phyloP scores from a whole-genome alignment of 2,888 invertebrate species.

The Meteorus colon region DNA sequence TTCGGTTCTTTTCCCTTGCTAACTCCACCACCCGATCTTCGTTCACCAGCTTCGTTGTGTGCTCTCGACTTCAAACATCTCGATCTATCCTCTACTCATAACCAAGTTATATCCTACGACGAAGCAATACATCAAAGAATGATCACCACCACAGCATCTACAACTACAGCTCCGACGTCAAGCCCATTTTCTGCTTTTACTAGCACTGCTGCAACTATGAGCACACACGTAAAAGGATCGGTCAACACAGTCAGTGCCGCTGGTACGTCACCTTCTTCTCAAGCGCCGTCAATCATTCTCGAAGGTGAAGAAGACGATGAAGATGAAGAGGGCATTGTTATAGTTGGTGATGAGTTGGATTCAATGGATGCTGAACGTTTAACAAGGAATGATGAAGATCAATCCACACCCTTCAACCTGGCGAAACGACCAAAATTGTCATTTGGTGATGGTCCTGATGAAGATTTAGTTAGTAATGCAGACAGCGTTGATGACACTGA shows the following conservation, averaged over 20 bases:
- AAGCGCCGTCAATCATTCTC: constrained; percentile 60
- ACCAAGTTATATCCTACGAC: constrained; percentile 70
- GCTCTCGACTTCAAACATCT: constrained; percentile 80
- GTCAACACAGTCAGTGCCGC: constrained; percentile 74
- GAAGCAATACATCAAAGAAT: constrained; percentile 77
- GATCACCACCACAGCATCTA: constrained; percentile 74
- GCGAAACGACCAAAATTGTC: constrained; percentile 78
- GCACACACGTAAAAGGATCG: constrained; percentile 68
- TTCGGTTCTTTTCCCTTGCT: constrained; percentile 87
- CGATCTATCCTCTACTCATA: constrained; percentile 76
- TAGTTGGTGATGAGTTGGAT: constrained; percentile 82
- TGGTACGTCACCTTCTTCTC: constrained; percentile 68
- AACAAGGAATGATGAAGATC: constrained; percentile 70
- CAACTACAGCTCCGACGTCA: constrained; percentile 72
- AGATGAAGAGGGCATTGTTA: constrained; percentile 83
- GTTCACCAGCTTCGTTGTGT: constrained; percentile 76
- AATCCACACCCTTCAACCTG: constrained; percentile 82
- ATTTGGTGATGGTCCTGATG: constrained; percentile 75
- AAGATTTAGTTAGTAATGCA: constrained; percentile 77
- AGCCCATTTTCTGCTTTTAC: constrained; percentile 77
- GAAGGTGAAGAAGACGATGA: constrained; percentile 71
- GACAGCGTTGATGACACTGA: constrained; percentile 78
- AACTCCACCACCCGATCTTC: constrained; percentile 81
- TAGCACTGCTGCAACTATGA: constrained; percentile 40
- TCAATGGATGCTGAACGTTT: constrained; percentile 63